These are phyloP conservation scores for Anhinga rufa DNA, from an alignment of 2,113 vertebrate species.

Conservation along the genomic window DNA sequence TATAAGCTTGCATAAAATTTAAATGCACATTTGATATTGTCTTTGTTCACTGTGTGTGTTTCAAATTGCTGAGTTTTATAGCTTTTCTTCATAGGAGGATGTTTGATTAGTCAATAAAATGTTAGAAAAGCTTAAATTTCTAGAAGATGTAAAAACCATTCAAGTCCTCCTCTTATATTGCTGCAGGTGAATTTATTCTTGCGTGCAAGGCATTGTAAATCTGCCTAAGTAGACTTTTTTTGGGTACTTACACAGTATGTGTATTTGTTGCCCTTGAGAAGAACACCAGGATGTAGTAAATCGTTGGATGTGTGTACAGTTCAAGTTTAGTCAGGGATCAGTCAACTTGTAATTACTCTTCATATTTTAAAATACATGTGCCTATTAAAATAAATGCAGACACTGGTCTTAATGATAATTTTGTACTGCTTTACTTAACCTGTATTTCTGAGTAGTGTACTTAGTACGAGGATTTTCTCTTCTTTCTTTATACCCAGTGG, in stretches of 20 bases:
- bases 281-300: not conserved
- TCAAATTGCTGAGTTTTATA: not conserved
- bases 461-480: not conserved
- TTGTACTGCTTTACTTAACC: not conserved
- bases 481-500: not conserved
- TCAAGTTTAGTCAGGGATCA: not conserved
- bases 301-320: not conserved
- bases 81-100: not conserved
- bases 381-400: not conserved
- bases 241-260: not conserved
- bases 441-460: not conserved
- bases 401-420: not conserved
- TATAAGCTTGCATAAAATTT: not conserved
- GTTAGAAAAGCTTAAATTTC: not conserved
- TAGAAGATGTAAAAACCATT: not conserved
- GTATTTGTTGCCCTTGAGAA: not conserved
- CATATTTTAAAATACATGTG: not conserved
- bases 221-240: not conserved
- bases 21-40: not conserved
- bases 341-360: not conserved
- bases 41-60: not conserved
- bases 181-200: not conserved
- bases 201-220: not conserved
- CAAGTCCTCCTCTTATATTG: not conserved
- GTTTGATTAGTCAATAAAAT: not conserved